phyloP scores from a whole-genome alignment of 2,888 invertebrate species.

The Agrochola macilenta region DNA sequence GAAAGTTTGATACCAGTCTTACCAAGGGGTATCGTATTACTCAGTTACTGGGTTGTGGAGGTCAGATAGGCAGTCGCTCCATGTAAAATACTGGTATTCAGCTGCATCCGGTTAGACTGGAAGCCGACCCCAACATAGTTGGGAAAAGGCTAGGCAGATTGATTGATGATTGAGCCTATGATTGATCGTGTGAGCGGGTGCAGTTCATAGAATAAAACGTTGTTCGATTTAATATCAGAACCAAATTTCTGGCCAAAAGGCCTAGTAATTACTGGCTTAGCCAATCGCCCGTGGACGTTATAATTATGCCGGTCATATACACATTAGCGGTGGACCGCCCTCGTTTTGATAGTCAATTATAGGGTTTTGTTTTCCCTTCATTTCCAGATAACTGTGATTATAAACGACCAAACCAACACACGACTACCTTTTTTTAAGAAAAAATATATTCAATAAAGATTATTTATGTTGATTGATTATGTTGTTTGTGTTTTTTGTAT shows the following conservation, averaged over 20 bases:
- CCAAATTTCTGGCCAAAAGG: not conserved
- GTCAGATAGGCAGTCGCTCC: too few relatives aligned
- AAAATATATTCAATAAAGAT: not conserved
- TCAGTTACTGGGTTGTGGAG: too few relatives aligned
- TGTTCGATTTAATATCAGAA: not conserved
- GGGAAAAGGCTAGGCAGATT: too few relatives aligned
- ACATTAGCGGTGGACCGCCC: constrained; percentile 28
- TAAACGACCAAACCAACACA: not conserved
- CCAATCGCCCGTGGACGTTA: constrained; percentile 29
- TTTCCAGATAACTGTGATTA: constrained; percentile 26
- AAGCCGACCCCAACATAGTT: too few relatives aligned
- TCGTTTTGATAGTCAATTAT: constrained; percentile 19
- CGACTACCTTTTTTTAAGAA: not conserved
- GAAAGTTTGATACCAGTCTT: too few relatives aligned
- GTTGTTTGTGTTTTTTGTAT: too few relatives aligned
- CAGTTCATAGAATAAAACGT: not conserved
- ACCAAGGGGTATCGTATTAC: too few relatives aligned
- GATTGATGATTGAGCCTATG: too few relatives aligned
- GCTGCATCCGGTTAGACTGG: too few relatives aligned
- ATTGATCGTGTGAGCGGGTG: too few relatives aligned
- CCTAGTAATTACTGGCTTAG: constrained; percentile 24
- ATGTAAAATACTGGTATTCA: too few relatives aligned
- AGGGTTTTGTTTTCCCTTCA: constrained; percentile 17
- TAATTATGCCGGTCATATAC: constrained; percentile 39
- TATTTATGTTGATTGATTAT: too few relatives aligned